Percentiles rank a stretch among this genome's conserved stretches.
phyloP scores from a whole-genome alignment of 2,113 vertebrate genomes.

The Psophia crepitans region DNA sequence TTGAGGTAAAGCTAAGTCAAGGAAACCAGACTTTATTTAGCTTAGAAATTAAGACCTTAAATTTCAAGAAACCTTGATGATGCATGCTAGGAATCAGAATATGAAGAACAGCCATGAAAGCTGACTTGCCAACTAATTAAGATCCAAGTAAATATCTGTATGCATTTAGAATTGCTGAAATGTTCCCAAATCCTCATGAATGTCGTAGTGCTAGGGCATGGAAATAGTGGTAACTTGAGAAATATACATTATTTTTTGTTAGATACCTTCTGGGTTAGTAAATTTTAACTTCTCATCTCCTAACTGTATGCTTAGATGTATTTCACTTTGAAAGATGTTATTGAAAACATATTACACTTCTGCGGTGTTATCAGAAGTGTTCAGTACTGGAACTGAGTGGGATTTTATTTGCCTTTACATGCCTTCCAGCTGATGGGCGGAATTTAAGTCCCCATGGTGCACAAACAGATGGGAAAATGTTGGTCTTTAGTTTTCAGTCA shows the following conservation, averaged over 20 bases:
- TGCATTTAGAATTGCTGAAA: not conserved
- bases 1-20: not conserved
- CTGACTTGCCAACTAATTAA: not conserved
- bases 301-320: not conserved
- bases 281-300: not conserved
- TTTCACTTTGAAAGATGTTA: not conserved
- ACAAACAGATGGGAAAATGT: slow-evolving; percentile 7
- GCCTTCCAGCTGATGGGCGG: not conserved
- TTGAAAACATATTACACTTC: not conserved
- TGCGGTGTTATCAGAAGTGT: not conserved
- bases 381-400: not conserved
- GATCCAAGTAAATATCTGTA: not conserved
- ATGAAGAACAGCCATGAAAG: not conserved
- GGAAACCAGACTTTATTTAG: not conserved
- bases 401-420: slow-evolving; percentile 1
- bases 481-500: not conserved
- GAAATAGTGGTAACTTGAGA: not conserved
- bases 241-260: not conserved
- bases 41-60: not conserved
- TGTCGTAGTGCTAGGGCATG: not conserved
- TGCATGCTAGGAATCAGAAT: not conserved
- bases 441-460: not conserved
- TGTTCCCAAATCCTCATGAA: not conserved
- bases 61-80: not conserved
- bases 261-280: not conserved